Conservation (phyloP, 2,888 invertebrate species). For the Leucoma salicis region DNA sequence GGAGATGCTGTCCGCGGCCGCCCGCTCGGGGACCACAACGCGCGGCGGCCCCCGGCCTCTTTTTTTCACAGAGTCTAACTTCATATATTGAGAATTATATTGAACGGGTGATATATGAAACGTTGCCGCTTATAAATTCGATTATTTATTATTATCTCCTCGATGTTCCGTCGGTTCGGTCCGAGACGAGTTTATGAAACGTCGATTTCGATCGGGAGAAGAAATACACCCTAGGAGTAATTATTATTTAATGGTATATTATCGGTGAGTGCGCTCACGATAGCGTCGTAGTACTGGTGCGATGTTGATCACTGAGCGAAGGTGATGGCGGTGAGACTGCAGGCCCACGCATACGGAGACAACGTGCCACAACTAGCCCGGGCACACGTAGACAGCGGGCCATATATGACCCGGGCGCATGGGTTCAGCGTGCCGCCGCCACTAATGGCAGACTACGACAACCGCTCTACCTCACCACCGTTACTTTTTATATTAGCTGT, state of each 20-base stretch:
- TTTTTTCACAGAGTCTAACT: constrained; percentile 74
- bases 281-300: constrained; percentile 73
- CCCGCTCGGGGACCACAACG: constrained; percentile 44
- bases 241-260: constrained; percentile 76
- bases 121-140: constrained; percentile 79
- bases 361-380: no score
- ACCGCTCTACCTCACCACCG: constrained; percentile 76
- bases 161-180: constrained; percentile 77
- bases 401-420: constrained; percentile 2
- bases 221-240: constrained; percentile 79
- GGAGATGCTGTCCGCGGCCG: constrained; percentile 71
- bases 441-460: constrained; percentile 55
- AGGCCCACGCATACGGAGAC: neutral
- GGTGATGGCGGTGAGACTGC: constrained; percentile 16
- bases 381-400: no score
- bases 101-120: constrained; percentile 82
- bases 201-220: constrained; percentile 81
- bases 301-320: constrained; percentile 77
- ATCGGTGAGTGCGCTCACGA: constrained; percentile 67
- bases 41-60: constrained; percentile 56
- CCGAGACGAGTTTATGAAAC: constrained; percentile 80
- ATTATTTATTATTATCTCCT: constrained; percentile 79
- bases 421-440: constrained; percentile 25
- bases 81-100: constrained; percentile 82
- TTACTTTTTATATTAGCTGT: constrained; percentile 78